Evolutionary conservation across 1,140 invertebrate species (phyloP).

Genomic region (Zaprionus davidi): DNA sequence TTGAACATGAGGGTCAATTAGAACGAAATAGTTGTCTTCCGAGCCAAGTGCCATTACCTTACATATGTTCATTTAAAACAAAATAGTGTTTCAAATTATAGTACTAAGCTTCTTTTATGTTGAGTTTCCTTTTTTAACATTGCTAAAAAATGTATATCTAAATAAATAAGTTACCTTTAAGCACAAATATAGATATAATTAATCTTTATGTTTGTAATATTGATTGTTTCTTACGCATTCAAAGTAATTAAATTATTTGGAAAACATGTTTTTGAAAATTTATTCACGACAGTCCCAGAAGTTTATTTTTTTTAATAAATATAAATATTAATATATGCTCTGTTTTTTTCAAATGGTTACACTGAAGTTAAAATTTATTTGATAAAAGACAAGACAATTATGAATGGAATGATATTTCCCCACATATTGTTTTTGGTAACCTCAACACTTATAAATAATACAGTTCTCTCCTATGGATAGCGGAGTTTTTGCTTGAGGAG

Average conservation of each 20-base stretch:
- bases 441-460: constrained; percentile 73
- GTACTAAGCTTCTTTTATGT: not conserved
- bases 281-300: too few species aligned
- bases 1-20: not conserved
- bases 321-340: not conserved
- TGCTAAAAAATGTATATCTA: not conserved
- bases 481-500: constrained; percentile 88
- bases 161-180: not conserved
- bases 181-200: too few species aligned
- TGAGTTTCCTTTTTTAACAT: not conserved
- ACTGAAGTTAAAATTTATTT: not conserved
- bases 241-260: not conserved
- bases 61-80: not conserved
- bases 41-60: not conserved
- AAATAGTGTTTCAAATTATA: not conserved
- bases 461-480: constrained; percentile 87
- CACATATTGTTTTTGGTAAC: not conserved
- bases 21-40: not conserved
- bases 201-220: not conserved
- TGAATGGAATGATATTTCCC: constrained; percentile 19
- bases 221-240: not conserved
- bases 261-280: too few species aligned
- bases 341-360: too few species aligned
- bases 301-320: too few species aligned
- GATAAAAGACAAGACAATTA: constrained; percentile 16